Percentiles rank a stretch among this genome's conserved stretches.
phyloP scores from a whole-genome alignment of 2,113 vertebrate genomes.

The Phasianus colchicus region DNA sequence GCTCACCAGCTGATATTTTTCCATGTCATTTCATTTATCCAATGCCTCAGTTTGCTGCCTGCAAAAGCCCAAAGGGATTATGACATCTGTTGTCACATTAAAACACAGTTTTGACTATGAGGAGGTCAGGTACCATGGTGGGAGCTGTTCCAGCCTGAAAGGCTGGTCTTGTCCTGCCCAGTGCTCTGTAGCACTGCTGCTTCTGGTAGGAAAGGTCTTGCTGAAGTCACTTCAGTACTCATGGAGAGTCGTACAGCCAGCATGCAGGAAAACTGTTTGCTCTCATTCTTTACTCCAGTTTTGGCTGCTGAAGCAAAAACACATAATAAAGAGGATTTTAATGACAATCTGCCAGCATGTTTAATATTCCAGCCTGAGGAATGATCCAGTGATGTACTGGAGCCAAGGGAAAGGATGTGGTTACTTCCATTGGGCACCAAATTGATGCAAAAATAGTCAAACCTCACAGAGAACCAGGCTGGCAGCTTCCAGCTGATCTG shows the following conservation, averaged over 20 bases:
- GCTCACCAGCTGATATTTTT: slow-evolving; percentile 38
- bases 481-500: not conserved
- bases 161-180: not conserved
- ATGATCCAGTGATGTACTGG: slow-evolving; percentile 27
- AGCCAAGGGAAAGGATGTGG: slow-evolving; percentile 32
- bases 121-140: slow-evolving; percentile 51
- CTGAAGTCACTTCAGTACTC: not conserved
- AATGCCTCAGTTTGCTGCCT: slow-evolving; percentile 60
- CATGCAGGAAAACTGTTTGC: not conserved
- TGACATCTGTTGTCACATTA: slow-evolving; percentile 58
- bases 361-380: slow-evolving; percentile 67
- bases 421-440: slow-evolving; percentile 10
- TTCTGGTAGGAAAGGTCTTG: not conserved
- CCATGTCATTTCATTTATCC: slow-evolving; percentile 49
- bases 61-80: slow-evolving; percentile 60
- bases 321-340: slow-evolving; percentile 68
- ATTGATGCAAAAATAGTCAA: not conserved
- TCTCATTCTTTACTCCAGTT: slow-evolving; percentile 30
- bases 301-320: slow-evolving; percentile 63
- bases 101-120: not conserved
- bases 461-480: not conserved
- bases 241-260: not conserved
- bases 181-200: not conserved
- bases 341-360: slow-evolving; percentile 61
- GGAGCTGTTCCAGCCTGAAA: not conserved